These are phyloP conservation scores for Lasiommata megera DNA, from an alignment of 2,888 invertebrate genomes.

Conservation along the genomic window DNA sequence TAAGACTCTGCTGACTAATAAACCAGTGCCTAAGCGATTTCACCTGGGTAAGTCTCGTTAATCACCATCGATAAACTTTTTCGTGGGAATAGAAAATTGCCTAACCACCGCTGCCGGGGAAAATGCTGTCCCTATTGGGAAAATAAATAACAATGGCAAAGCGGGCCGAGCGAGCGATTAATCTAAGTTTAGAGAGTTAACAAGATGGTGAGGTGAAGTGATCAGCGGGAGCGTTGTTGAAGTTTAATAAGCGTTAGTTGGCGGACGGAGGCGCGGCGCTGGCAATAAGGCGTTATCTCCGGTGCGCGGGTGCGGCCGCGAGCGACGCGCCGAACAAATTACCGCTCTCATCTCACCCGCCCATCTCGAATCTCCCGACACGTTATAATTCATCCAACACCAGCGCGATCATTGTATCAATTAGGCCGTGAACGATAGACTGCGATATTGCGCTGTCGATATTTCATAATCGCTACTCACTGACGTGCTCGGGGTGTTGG, in stretches of 20 bases:
- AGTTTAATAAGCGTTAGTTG: constrained; percentile 81
- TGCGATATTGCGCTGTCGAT: constrained; percentile 34
- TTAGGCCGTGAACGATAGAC: constrained; percentile 44
- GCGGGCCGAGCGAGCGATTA: constrained; percentile 66
- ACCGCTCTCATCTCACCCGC: constrained; percentile 38
- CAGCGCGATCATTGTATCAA: constrained; percentile 44
- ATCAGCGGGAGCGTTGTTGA: constrained; percentile 76
- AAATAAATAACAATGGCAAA: constrained; percentile 58
- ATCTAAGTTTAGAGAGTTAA: constrained; percentile 79
- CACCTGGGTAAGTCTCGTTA: neutral
- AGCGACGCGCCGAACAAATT: constrained; percentile 52
- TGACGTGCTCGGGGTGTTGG: neutral
- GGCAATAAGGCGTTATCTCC: constrained; percentile 78
- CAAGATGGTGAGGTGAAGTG: constrained; percentile 73
- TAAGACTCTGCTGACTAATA: neutral
- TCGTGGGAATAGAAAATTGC: constrained; percentile 9
- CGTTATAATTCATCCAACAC: constrained; percentile 43
- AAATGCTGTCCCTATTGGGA: constrained; percentile 42
- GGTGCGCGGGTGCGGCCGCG: constrained; percentile 46
- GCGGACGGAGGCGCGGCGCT: constrained; percentile 59
- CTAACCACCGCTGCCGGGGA: neutral
- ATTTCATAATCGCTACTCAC: constrained; percentile 28
- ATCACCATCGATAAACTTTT: constrained; percentile 4
- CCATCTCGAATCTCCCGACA: constrained; percentile 39
- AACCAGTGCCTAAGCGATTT: neutral